Evolutionary conservation across 2,888 invertebrate genomes (phyloP), one percentile per base, ranked within the genome.

Genomic region (Lasiommata megera): DNA sequence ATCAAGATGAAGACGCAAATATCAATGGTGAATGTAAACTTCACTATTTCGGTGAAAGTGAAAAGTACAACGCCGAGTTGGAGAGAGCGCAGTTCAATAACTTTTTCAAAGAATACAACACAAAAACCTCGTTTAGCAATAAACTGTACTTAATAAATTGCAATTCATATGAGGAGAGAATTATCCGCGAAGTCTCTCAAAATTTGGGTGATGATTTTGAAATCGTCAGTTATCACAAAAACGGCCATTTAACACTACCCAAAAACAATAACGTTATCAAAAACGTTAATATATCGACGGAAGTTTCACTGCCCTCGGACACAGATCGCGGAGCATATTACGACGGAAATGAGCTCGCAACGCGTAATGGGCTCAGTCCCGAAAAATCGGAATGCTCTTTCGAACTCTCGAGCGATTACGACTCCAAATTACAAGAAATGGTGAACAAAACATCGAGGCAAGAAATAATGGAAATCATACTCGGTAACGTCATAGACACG

Each of bases 401-500:
- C 29, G 90, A 90, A 51, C 50, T 90, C 0, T 81, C 82, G 0
- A 86, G 79, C 56, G 90, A 91, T 71, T 90, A 89, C 54, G 84
- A 87, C 67, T 78, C 84, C 1, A 88, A 82, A 69, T 75, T 91
- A 56, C 79, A 88, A 67, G 88, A 91, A 53, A 88, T 85, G 82
- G 83, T 91, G 0, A 86, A 82, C 16, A 87, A 81, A 46, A 85
- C 90, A 14, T 89, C 91, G 0, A 70, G 88, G 9, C 82, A 88
- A 67, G 80, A 92, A 73, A 87, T 92, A 2, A 84, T 92, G 88
- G 90, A 92, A 56, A 91, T 92, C 11, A 92, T 92, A 63, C 79
- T 92, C 14, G 91, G 91, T n/a, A 81, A 74, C 29, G 70, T 72
- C 11, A 63, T 77, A 50, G 83, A 83, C 16, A 74, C 76, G 18